phyloP scores from a whole-genome alignment of 2,797 vertebrate species.

The Microhierax caerulescens region DNA sequence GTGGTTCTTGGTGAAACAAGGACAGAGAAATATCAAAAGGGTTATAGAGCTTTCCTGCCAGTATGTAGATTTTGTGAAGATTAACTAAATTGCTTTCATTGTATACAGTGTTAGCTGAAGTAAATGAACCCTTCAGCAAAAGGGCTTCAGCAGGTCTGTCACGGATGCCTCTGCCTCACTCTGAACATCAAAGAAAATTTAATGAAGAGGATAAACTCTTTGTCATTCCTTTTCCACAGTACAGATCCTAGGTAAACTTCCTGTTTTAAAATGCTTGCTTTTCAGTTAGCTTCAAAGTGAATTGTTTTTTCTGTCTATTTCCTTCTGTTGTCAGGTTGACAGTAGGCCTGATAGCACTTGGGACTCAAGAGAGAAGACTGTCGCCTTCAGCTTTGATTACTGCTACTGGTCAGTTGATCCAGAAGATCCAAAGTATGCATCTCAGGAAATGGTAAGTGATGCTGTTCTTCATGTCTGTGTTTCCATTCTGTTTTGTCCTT shows the following conservation, averaged over 20 bases:
- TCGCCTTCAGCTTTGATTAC: conserved; percentile 95
- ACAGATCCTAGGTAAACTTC: not conserved
- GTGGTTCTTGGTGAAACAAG: not conserved
- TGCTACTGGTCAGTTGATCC: conserved; percentile 96
- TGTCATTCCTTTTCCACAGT: not conserved
- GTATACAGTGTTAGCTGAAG: not conserved
- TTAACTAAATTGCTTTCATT: not conserved
- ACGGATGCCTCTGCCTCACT: not conserved
- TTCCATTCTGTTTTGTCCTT: not conserved
- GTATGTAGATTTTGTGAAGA: not conserved
- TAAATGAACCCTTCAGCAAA: not conserved
- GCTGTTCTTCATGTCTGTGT: not conserved
- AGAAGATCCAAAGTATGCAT: conserved; percentile 87
- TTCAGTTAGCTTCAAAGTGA: not conserved
- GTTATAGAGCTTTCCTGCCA: not conserved
- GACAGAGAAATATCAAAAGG: not conserved
- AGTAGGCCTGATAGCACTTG: conserved; percentile 75
- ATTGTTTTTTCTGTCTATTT: not conserved
- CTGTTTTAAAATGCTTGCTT: not conserved
- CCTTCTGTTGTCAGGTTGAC: conserved; percentile 79
- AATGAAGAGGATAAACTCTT: not conserved
- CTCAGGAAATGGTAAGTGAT: conserved; percentile 92
- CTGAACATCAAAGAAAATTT: not conserved
- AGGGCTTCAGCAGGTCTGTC: not conserved
- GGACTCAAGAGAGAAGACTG: conserved; percentile 87